A percentile compares a stretch with the other conserved stretches of the same genome.
Evolutionary conservation across 2,888 invertebrate species (phyloP).

Genomic region (Diadromus collaris): DNA sequence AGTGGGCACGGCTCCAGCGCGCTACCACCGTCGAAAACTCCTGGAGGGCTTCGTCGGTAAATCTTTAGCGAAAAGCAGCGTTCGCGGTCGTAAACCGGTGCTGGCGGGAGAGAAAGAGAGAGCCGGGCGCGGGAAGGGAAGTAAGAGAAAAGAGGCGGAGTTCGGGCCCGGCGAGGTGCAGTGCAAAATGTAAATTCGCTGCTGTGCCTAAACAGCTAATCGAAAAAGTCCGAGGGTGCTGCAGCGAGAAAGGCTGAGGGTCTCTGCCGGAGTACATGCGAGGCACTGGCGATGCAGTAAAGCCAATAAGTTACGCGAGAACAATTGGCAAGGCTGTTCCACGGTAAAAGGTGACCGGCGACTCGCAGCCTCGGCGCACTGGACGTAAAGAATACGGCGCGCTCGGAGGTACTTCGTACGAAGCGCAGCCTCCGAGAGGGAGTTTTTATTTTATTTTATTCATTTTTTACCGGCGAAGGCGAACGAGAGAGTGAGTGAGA

Average conservation of each 20-base stretch:
- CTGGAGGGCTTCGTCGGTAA: constrained; percentile 54
- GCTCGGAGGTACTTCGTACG: constrained; percentile 15
- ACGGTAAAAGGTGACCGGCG: constrained; percentile 7
- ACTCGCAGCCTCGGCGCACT: background rate
- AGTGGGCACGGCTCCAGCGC: constrained; percentile 41
- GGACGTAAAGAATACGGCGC: constrained; percentile 16
- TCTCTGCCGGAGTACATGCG: constrained; percentile 10
- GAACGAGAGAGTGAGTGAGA: constrained; percentile 14
- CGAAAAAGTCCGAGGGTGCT: constrained; percentile 52
- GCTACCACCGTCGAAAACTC: constrained; percentile 34
- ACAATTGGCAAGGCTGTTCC: constrained; percentile 34
- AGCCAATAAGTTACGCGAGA: constrained; percentile 29
- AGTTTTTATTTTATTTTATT: constrained; percentile 22
- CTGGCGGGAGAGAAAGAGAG: constrained; percentile 9
- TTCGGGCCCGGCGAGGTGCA: constrained; percentile 32
- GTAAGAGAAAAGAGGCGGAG: constrained; percentile 28
- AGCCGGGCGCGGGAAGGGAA: constrained; percentile 20
- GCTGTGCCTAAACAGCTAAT: constrained; percentile 61
- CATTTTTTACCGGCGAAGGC: background rate
- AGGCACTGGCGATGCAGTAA: background rate
- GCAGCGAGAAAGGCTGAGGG: constrained; percentile 20
- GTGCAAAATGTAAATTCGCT: constrained; percentile 61
- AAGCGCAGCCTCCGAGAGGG: constrained; percentile 11
- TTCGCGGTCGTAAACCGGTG: constrained; percentile 59
- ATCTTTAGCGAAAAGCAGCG: constrained; percentile 57